Conservation (phyloP, 1,140 invertebrate genomes). For the Trichonephila clavata region DNA sequence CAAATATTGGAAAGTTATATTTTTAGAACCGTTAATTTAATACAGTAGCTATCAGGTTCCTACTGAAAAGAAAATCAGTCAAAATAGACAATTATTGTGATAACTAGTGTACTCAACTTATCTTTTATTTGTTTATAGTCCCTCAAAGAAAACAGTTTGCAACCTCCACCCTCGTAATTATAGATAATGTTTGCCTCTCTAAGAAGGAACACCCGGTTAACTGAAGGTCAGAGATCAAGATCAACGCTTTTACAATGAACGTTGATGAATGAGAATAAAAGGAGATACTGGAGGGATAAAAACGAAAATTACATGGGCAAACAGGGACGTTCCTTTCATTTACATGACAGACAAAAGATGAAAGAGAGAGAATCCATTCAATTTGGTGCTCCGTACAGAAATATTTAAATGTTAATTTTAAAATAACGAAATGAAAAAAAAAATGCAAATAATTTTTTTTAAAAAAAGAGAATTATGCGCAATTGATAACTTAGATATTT, state of each 20-base stretch:
- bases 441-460: too few relatives aligned
- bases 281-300: background rate
- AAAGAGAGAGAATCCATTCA: background rate
- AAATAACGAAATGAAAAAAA: too few relatives aligned
- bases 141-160: background rate
- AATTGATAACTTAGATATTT: too few relatives aligned
- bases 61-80: too few relatives aligned
- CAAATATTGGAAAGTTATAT: too few relatives aligned
- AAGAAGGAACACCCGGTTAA: background rate
- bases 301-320: background rate
- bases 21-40: too few relatives aligned
- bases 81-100: too few relatives aligned
- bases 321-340: background rate
- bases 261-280: background rate
- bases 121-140: background rate
- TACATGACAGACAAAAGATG: background rate
- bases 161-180: constrained; percentile 28
- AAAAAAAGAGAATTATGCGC: too few relatives aligned
- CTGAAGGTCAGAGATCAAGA: background rate
- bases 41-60: too few relatives aligned
- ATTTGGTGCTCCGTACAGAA: too few relatives aligned
- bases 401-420: too few relatives aligned
- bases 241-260: background rate
- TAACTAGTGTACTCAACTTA: too few relatives aligned
- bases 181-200: background rate